Base-by-base conservation (phyloP, 2,888 invertebrate genomes). In the Diarsia rubi region DNA sequence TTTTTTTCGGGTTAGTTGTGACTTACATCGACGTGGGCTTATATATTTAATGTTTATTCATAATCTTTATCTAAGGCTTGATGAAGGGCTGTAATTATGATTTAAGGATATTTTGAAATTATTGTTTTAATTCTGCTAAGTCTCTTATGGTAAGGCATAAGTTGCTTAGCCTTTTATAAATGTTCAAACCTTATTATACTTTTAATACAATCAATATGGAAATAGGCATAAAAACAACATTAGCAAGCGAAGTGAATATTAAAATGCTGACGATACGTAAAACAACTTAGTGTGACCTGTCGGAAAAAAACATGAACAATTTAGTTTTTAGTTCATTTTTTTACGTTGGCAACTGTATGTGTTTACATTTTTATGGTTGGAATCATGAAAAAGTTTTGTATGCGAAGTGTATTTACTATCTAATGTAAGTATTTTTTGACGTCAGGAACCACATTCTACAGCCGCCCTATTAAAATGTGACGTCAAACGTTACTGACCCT, bases 271-370 rank as follows among this genome's bases (percentile, higher is more conserved):
- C 69, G 73, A 73, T 78, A 84, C 79, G 75, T 77, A 75, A 76
- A 74, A 71, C 54, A 57, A 49, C 45, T 81, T 71, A 72, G 73
- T 79, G 82, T 79, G 79, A 75, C 78, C 75, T 73, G 71, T 82
- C 72, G 66, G 21, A 77, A 83, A n/a, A 84, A 75, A 87, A 78
- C 85, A 90, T 89, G 88, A 89, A 90, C 89, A 90, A 89, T 88
- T 87, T 83, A 83, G 78, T 85, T 83, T 54, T 83, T 84, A 84
- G 86, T 81, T 70, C 4, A 62, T 24, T 81, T 75, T 81, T 82
- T 77, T 45, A 64, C n/a, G 73, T 71, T 84, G 87, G 80, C 85
- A 82, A 85, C 73, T 85, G 64, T 81, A 69, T 68, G 67, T 5
- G 66, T 73, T 11, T 57, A 57, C 27, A 27, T 27, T 19, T 57